Evolutionary conservation across 2,888 invertebrate species (phyloP), one percentile per base, ranked within the genome.

Genomic region (Hypselothyrea guttata): DNA sequence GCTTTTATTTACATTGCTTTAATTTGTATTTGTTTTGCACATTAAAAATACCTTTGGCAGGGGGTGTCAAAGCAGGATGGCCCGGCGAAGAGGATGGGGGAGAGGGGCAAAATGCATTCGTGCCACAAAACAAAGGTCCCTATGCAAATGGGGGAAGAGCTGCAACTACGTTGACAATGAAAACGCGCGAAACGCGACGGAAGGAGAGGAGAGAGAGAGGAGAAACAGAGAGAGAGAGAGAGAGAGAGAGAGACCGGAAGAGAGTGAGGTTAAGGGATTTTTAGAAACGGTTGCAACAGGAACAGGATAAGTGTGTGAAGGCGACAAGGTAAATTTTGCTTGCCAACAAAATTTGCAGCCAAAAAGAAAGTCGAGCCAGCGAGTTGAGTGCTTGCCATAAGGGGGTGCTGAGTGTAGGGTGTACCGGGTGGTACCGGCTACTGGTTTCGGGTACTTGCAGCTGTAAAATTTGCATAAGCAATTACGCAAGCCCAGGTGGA

Each of bases 401-500:
- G n/a, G n/a, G 9, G 12, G 18, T 12, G 9, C 5, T 1, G 18
- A 45, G 12, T 4, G n/a, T n/a, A n/a, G n/a, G 27, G 8, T 12
- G 27, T 22, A 7, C 12, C 16, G 15, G 22, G 22, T 11, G 28
- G 12, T 49, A 13, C 55, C 31, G 31, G 42, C 41, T 22, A 16
- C 46, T 12, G 27, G 47, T 42, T 30, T 28, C 45, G 16, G 52
- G 63, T 51, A 70, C 66, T 60, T 55, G 71, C 52, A 71, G 37
- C 83, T 71, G 68, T 56, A 46, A 81, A 81, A 84, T 79, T 79
- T 84, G 84, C 84, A 79, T 84, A 79, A 79, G 84, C 84, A 79
- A 79, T 79, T 79, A 84, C 84, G 65, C 68, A 61, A 70, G 63
- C 66, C 60, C 58, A 59, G 55, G 33, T 44, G 51, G 53, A 59